phyloP scores from a whole-genome alignment of 2,888 invertebrate species.

The Pilophorus perplexus region DNA sequence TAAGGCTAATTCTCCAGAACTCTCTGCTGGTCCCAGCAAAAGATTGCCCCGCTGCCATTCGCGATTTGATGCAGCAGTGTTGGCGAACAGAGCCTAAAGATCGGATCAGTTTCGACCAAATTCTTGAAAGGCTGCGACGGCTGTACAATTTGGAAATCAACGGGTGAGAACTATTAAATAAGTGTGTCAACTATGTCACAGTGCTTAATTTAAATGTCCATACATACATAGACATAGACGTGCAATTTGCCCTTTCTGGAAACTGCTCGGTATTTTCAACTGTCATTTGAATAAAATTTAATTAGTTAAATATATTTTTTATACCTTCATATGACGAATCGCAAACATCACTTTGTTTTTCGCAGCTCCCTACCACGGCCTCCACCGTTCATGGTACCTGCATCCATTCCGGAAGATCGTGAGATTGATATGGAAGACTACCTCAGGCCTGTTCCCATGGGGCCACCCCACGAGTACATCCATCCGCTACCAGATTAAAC shows the following conservation, averaged over 20 bases:
- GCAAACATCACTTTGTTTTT: no score
- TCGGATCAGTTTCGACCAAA: constrained; percentile 68
- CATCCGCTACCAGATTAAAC: constrained; percentile 56
- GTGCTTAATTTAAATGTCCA: no score
- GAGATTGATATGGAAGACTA: constrained; percentile 64
- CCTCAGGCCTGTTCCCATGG: constrained; percentile 59
- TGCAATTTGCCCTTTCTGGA: no score
- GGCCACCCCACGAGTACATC: constrained; percentile 59
- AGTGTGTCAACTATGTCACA: no score
- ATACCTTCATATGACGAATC: no score
- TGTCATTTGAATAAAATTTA: no score
- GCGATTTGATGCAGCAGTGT: constrained; percentile 73
- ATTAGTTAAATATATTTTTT: no score
- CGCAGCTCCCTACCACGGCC: constrained; percentile 44
- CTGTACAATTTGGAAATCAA: constrained; percentile 45
- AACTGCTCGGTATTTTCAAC: no score
- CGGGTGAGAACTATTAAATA: no score
- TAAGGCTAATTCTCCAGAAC: constrained; percentile 75
- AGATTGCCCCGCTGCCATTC: constrained; percentile 69
- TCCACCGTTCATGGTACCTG: constrained; percentile 45
- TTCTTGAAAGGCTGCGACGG: constrained; percentile 63
- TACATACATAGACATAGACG: no score
- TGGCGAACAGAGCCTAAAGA: constrained; percentile 80
- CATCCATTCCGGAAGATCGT: constrained; percentile 20
- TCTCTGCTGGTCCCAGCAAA: constrained; percentile 77